Evolutionary conservation across 2,113 vertebrate species (phyloP), one percentile per base, ranked within the genome.

Genomic region (Acanthochromis polyacanthus): DNA sequence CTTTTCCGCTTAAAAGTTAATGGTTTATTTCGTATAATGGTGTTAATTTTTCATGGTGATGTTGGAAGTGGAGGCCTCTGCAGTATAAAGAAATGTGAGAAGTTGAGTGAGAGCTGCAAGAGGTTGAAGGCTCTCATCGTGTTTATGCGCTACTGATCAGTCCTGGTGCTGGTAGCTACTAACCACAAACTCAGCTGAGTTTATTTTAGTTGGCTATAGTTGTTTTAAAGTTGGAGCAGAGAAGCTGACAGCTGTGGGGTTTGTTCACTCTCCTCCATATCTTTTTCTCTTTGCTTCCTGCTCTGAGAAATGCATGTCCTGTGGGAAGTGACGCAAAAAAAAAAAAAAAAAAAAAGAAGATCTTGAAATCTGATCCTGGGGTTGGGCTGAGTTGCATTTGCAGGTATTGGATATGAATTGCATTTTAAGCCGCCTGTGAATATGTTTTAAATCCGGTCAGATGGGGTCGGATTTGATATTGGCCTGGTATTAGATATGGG

Each of bases 361-460:
- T n/a, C 64, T 62, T 55, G 69, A 72, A 78, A 81, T 81, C 14
- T 64, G 61, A 80, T 80, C 43, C 0, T 10, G 20, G 0, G 2
- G 11, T n/a, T 2, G 30, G 50, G 50, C 53, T 20, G 60, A 50
- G 74, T 38, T 68, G 66, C 52, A 30, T 69, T 77, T 48, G 46
- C 30, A 63, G 19, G 11, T 75, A 78, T 61, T 78, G 73, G 15
- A 73, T 76, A 72, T 69, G 10, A 80, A 60, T 67, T 69, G 38
- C 17, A 62, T 85, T 85, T 85, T 69, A 81, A 72, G 53, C 66
- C 48, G 45, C 52, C 46, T 52, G 66, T 0, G 19, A 71, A 78
- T 80, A 65, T 50, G 38, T 57, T 72, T 77, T 55, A 51, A 59
- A 77, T 77, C 55, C n/a, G 9, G 20, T 57, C 12, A 9, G 4